Conservation (phyloP, 2,888 invertebrate genomes). For the Caenorhabditis sp. region DNA sequence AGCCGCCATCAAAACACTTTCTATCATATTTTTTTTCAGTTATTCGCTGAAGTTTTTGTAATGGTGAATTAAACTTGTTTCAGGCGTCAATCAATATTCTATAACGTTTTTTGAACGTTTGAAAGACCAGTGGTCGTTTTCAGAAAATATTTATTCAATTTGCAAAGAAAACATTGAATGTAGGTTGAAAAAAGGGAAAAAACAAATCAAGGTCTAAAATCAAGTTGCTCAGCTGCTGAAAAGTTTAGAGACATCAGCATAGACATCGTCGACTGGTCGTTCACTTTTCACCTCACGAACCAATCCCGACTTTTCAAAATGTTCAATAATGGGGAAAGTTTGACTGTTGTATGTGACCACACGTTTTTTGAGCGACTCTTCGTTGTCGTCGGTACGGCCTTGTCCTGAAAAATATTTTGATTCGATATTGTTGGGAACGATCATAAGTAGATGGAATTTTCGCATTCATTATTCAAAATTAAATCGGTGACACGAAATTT, state of each 20-base stretch:
- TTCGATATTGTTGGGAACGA: background rate
- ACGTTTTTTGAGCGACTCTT: constrained; percentile 85
- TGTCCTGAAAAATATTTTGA: constrained; percentile 28
- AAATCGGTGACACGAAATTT: too few species aligned
- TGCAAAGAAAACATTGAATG: background rate
- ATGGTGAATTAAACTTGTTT: background rate
- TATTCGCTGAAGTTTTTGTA: background rate
- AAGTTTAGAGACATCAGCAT: constrained; percentile 30
- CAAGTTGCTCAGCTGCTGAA: constrained; percentile 12
- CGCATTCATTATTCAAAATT: background rate
- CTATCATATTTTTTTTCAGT: background rate
- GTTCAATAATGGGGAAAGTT: constrained; percentile 71
- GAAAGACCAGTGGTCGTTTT: too few species aligned
- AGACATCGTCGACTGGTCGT: constrained; percentile 48
- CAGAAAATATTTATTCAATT: too few species aligned
- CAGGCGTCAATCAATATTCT: too few species aligned
- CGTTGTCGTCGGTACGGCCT: constrained; percentile 84
- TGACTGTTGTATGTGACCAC: constrained; percentile 66
- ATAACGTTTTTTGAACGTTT: too few species aligned
- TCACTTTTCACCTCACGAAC: constrained; percentile 60
- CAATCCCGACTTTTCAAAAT: constrained; percentile 53
- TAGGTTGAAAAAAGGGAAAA: too few species aligned
- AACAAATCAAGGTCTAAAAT: background rate
- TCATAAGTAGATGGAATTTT: background rate
- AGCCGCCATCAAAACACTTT: constrained; percentile 12